Evolutionary conservation across 2,888 invertebrate genomes (phyloP), one percentile per base, ranked within the genome.

Genomic region (Euphydryas editha): DNA sequence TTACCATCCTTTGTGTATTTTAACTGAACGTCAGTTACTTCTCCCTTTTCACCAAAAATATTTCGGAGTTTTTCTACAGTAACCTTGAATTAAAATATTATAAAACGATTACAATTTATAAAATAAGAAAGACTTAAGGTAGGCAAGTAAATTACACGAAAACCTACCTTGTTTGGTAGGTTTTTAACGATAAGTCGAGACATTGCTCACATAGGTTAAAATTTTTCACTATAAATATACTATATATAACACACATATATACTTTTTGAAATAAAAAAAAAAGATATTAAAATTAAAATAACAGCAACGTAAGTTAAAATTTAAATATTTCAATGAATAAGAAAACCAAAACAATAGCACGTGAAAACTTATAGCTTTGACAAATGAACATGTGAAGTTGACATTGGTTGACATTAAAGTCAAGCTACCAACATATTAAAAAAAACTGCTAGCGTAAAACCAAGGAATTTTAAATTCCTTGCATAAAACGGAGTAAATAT

Each of bases 1-100:
- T 95, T 95, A 10, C 99, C 99, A 92, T 97, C 96, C 75, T 96
- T 94, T 0, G 98, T 98, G 80, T 96, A 99, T 85, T 99, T 99
- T 8, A 99, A 87, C 78, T 98, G 97, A 8, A 99, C 94, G 90
- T 99, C 99, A 8, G 99, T 99, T 10, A 99, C 95, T 71, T 94
- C 94, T 21, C 98, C 98, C 80, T 96, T 96, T 76, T 95, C 86
- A 58, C 95, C 93, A 84, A 99, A 99, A 62, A 96, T 83, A 74
- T 95, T 94, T 75, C 94, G 95, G 15, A 99, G 84, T 81, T 95
- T 95, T 0, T 96, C 95, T 71, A 96, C 96, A 15, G 95, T 96
- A 72, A 97, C 94, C 98, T 98, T 75, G 76, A n/a, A 72, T 61
- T 54, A n/a, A 83, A 73, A 72, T 42, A 72, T 72, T 64, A 65